Conservation (phyloP, 1,140 invertebrate species). For the Drosophila prosaltans region DNA sequence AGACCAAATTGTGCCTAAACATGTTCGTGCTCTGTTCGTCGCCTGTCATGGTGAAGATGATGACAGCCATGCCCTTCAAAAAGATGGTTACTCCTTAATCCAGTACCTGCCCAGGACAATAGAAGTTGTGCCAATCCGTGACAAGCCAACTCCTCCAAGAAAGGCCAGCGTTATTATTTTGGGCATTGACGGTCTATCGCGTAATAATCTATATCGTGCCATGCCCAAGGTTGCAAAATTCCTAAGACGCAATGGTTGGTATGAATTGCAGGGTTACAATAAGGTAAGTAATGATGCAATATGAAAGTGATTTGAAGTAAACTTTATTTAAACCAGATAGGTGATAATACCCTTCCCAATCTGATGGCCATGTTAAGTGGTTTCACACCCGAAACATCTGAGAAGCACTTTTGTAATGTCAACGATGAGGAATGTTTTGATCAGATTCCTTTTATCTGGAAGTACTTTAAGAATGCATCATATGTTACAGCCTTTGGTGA, state of each 20-base stretch:
- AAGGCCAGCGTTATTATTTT: conserved; percentile 70
- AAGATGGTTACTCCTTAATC: conserved; percentile 45
- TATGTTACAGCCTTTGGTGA: conserved; percentile 92
- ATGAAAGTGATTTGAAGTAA: no score
- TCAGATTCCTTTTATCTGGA: conserved; percentile 91
- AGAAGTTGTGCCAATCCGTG: no score
- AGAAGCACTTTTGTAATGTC: conserved; percentile 84
- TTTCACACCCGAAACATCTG: conserved; percentile 83
- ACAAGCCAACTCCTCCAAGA: not conserved
- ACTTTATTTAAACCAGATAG: conserved; percentile 83
- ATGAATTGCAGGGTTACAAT: conserved; percentile 69
- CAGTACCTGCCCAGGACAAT: conserved; percentile 18
- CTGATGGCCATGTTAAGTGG: conserved; percentile 90
- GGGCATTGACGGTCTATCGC: conserved; percentile 64
- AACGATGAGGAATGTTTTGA: conserved; percentile 83
- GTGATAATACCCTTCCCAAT: conserved; percentile 93
- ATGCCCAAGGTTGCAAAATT: conserved; percentile 59
- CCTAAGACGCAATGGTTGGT: conserved; percentile 47
- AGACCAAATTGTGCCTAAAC: conserved; percentile 50
- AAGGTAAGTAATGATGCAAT: conserved; percentile 38
- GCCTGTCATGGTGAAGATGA: conserved; percentile 48
- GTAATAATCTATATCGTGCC: conserved; percentile 80
- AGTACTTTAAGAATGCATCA: conserved; percentile 87
- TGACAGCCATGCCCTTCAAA: conserved; percentile 43
- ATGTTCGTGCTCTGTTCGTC: conserved; percentile 51